Evolutionary conservation across 2,888 invertebrate species (phyloP).

Genomic region (Tribolium freemani): DNA sequence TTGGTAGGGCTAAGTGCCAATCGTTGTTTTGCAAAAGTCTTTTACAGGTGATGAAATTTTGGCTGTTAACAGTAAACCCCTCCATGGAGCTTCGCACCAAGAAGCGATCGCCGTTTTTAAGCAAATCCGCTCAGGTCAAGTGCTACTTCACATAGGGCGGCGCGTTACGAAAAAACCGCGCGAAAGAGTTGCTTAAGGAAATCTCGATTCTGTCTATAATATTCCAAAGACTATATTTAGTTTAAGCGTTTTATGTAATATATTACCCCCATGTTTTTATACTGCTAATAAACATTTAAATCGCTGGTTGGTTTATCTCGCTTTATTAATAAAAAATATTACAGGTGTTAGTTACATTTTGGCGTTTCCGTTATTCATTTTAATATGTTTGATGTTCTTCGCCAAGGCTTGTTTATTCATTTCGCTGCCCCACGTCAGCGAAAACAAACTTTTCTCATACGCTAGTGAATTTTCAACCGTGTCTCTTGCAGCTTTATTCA

Average conservation of each 20-base stretch:
- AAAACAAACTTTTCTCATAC: conserved; percentile 55
- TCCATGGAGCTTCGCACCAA: conserved; percentile 83
- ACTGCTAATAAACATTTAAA: conserved; percentile 42
- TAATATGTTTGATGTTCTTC: conserved; percentile 58
- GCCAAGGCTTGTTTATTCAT: conserved; percentile 55
- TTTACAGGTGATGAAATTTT: conserved; percentile 84
- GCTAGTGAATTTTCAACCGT: conserved; percentile 47
- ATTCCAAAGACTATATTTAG: conserved; percentile 58
- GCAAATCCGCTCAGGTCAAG: conserved; percentile 82
- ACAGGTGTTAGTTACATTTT: background rate
- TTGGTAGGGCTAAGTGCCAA: conserved; percentile 59
- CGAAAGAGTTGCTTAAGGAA: conserved; percentile 59
- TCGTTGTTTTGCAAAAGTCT: conserved; percentile 2
- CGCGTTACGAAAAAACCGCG: conserved; percentile 63
- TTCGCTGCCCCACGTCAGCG: conserved; percentile 59
- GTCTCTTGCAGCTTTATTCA: conserved; percentile 37
- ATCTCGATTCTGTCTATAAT: conserved; percentile 49
- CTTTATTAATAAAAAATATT: background rate
- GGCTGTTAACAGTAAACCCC: conserved; percentile 83
- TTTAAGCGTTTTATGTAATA: conserved; percentile 43
- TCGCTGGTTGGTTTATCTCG: background rate
- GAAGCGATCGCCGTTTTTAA: conserved; percentile 86
- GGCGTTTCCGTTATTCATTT: conserved; percentile 15
- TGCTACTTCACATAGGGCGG: conserved; percentile 81
- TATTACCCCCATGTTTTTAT: conserved; percentile 45